phyloP scores from a whole-genome alignment of 2,888 invertebrate genomes.

The Drosophila paracracens region DNA sequence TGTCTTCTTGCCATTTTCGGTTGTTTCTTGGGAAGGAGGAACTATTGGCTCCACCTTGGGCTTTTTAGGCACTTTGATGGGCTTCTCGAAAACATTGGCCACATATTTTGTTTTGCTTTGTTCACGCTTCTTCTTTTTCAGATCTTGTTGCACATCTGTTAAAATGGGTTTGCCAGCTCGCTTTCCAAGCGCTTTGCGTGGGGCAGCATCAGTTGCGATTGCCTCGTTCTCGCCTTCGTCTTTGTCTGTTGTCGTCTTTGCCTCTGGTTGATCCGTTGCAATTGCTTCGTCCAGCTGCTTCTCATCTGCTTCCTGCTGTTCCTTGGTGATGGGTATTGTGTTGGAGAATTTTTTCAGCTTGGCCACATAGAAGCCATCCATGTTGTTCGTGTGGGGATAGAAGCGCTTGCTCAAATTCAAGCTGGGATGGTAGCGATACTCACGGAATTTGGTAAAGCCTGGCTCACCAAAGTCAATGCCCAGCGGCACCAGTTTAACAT shows the following conservation, averaged over 20 bases:
- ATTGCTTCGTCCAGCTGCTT: slow-evolving; percentile 81
- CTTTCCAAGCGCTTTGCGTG: slow-evolving; percentile 69
- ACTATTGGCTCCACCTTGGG: slow-evolving; percentile 22
- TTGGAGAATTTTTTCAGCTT: slow-evolving; percentile 98
- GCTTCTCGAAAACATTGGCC: slow-evolving; percentile 84
- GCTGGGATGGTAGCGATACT: slow-evolving; percentile 94
- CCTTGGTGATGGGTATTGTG: slow-evolving; percentile 86
- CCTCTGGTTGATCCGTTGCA: slow-evolving; percentile 41
- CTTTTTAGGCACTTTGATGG: slow-evolving; percentile 76
- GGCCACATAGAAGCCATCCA: slow-evolving; percentile 99
- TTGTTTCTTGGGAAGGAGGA: neutral
- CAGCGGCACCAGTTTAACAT: slow-evolving; percentile 96
- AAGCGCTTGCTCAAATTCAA: slow-evolving; percentile 94
- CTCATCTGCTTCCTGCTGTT: slow-evolving; percentile 84
- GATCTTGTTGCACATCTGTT: slow-evolving; percentile 75
- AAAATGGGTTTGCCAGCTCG: slow-evolving; percentile 82
- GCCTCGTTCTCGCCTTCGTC: slow-evolving; percentile 17
- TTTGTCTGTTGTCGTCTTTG: slow-evolving; percentile 42
- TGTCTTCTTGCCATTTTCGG: slow-evolving; percentile 1
- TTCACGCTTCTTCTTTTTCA: slow-evolving; percentile 82
- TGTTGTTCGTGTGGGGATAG: slow-evolving; percentile 99
- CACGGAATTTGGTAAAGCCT: slow-evolving; percentile 95
- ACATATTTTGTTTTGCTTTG: slow-evolving; percentile 82
- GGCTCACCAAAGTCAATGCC: slow-evolving; percentile 98
- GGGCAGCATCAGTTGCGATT: slow-evolving; percentile 43